phyloP scores from a whole-genome alignment of 2,888 invertebrate species.

The Rhagium mordax region DNA sequence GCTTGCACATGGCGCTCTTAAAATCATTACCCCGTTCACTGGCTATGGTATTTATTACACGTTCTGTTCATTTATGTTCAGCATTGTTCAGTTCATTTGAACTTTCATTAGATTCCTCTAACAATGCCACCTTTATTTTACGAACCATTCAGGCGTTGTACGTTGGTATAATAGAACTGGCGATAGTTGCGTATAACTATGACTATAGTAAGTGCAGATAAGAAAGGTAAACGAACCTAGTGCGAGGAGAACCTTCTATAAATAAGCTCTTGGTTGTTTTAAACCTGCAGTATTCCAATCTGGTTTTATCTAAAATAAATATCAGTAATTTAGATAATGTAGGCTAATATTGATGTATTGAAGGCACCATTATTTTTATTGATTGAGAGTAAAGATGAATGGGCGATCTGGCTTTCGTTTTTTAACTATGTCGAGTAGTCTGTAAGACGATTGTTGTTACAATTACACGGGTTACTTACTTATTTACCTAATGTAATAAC shows the following conservation, averaged over 20 bases:
- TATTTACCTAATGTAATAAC: no score
- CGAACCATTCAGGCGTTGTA: slow-evolving; percentile 27
- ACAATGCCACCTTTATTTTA: slow-evolving; percentile 28
- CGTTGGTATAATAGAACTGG: slow-evolving; percentile 15
- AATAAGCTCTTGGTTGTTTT: slow-evolving; percentile 20
- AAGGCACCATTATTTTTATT: not conserved
- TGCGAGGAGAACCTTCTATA: slow-evolving; percentile 21
- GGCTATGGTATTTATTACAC: not conserved
- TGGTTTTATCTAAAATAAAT: not conserved
- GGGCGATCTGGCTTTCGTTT: not conserved
- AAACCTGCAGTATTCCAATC: slow-evolving; percentile 14
- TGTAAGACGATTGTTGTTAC: no score
- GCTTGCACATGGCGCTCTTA: no score
- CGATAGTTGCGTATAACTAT: slow-evolving; percentile 28
- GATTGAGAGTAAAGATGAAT: not conserved
- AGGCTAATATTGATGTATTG: not conserved
- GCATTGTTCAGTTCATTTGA: not conserved
- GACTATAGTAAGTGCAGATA: slow-evolving; percentile 33
- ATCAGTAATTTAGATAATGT: not conserved
- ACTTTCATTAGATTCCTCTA: not conserved
- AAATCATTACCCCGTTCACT: not conserved
- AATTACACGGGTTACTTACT: no score
- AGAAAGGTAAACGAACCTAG: slow-evolving; percentile 39
- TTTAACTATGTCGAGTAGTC: not conserved
- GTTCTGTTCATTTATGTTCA: not conserved